Percentiles rank a stretch among this genome's conserved stretches.
Conservation (phyloP, 1,140 invertebrate genomes). For the Triops cancriformis region DNA sequence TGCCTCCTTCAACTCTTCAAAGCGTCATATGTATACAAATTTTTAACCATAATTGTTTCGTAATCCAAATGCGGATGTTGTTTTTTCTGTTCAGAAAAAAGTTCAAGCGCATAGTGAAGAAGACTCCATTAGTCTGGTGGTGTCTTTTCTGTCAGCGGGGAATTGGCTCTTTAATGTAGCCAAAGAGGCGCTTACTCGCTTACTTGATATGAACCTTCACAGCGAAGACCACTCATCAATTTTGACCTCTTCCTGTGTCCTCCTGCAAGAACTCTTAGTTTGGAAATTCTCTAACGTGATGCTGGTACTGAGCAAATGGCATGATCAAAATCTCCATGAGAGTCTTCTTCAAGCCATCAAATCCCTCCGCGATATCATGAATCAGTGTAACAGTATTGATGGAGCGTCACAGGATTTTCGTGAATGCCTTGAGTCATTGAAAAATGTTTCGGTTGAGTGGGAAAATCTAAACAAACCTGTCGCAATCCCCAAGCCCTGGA, state of each 20-base stretch:
- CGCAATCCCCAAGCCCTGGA: not conserved
- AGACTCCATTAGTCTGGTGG: not conserved
- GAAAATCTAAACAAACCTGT: not conserved
- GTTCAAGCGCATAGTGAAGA: not conserved
- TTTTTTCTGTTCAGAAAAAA: not conserved
- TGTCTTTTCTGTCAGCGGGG: not conserved
- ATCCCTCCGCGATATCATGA: not conserved
- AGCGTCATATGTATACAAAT: not conserved
- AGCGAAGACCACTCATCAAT: not conserved
- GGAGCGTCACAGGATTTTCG: not conserved
- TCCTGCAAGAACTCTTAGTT: not conserved
- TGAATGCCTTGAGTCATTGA: not conserved
- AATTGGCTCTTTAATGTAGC: not conserved
- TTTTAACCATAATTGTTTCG: not conserved
- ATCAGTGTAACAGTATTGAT: not conserved
- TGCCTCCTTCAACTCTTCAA: not conserved
- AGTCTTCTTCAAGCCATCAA: not conserved
- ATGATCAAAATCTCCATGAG: not conserved
- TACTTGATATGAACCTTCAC: not conserved
- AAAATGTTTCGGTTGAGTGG: not conserved
- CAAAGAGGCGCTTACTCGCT: not conserved
- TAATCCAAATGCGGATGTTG: not conserved
- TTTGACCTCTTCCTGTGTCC: not conserved
- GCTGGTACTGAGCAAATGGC: not conserved
- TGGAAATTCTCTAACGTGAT: not conserved